phyloP scores from a whole-genome alignment of 2,797 vertebrate species.

The Phrynocephalus vlangalii region DNA sequence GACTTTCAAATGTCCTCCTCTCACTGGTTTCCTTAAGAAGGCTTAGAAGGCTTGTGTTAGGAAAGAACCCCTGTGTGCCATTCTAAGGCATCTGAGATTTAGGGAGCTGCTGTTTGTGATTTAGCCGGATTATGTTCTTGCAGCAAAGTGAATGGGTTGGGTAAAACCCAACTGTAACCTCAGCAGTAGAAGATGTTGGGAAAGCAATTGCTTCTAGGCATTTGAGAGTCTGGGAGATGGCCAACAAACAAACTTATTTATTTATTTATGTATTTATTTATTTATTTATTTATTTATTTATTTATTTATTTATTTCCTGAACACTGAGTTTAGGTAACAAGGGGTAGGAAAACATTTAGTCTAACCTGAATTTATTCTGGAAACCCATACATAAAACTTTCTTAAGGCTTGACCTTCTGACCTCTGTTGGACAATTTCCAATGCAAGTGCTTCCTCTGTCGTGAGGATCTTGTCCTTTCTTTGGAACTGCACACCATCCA shows the following conservation, averaged over 20 bases:
- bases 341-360: neutral
- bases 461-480: too few relatives aligned
- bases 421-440: too few relatives aligned
- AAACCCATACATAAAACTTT: too few relatives aligned
- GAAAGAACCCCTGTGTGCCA: neutral
- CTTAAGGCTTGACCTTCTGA: too few relatives aligned
- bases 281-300: too few relatives aligned
- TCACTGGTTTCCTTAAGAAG: constrained; percentile 16
- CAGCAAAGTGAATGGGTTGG: neutral
- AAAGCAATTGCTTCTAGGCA: neutral
- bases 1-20: neutral
- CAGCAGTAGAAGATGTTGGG: neutral
- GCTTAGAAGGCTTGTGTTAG: neutral
- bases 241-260: too few relatives aligned
- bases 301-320: neutral
- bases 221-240: too few relatives aligned
- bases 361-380: too few relatives aligned
- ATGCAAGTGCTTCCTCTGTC: too few relatives aligned
- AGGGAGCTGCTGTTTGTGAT: neutral
- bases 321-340: neutral
- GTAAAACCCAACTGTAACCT: neutral
- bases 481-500: too few relatives aligned
- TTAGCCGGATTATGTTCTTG: neutral
- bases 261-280: too few relatives aligned
- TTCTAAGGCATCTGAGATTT: neutral